Evolutionary conservation across 2,113 vertebrate genomes (phyloP).

Genomic region (Agapornis roseicollis): DNA sequence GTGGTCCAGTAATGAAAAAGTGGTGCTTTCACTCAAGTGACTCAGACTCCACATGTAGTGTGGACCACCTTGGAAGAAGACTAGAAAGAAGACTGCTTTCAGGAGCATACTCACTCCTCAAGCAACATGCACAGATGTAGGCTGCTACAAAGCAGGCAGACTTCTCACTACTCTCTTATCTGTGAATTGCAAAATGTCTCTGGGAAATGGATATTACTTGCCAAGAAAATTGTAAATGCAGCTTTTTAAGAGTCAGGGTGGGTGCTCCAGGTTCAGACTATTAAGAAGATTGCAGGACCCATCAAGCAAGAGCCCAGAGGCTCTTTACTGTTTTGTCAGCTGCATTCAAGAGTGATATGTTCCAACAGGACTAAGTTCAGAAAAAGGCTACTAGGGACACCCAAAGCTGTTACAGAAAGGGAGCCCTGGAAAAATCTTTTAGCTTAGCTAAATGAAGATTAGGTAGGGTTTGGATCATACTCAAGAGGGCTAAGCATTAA

Average conservation of each 20-base stretch:
- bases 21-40: background rate
- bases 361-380: background rate
- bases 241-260: background rate
- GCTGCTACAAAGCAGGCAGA: background rate
- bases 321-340: background rate
- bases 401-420: background rate
- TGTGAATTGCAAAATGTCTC: background rate
- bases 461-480: background rate
- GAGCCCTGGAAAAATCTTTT: background rate
- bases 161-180: background rate
- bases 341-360: background rate
- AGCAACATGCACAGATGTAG: rapidly evolving
- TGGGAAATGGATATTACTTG: background rate
- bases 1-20: background rate
- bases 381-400: background rate
- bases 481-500: background rate
- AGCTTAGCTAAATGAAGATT: background rate
- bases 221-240: background rate
- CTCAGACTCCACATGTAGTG: background rate
- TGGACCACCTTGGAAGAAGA: background rate
- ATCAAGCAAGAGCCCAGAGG: background rate
- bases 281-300: background rate
- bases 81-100: background rate
- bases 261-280: background rate
- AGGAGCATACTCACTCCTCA: background rate